Evolutionary conservation across 2,888 invertebrate species (phyloP), one percentile per base, ranked within the genome.

Genomic region (Scaptomyza cyrtandrae): DNA sequence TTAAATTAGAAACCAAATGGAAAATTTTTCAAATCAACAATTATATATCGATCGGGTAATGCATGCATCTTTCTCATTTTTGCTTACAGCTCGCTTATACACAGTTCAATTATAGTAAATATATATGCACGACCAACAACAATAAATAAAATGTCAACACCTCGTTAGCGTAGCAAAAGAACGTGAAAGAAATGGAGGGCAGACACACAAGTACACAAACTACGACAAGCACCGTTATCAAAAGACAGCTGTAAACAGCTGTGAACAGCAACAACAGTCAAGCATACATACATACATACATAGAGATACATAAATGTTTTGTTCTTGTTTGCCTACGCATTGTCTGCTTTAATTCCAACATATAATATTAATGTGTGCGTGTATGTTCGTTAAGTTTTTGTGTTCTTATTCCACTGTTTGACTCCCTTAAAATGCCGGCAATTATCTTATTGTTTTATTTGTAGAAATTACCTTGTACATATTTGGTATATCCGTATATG

Each of bases 161-260:
- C 37, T 49, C 10, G 24, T 10, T 31, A 35, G 35, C 35, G 9
- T 27, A 39, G 13, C 49, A 50, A 16, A 33, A 44, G 49, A 50
- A 45, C 9, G 10, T 29, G 24, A 33, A 6, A 27, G 10, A 19
- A 33, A 16, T 29, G 33, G 16, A 14, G 19, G 13, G 14, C 11
- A 24, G 10, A 4, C 35, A 29, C 13, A 35, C 55, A 45, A 6
- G n/a, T n/a, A 58, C 54, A 49, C 11, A 35, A 3, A 53, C 48
- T 74, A 67, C 78, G 35, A 48, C 49, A 49, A 70, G 44, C 56
- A 62, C 88, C 79, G 81, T 78, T 81, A 81, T 87, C 78, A 64
- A 52, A 68, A 46, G 29, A 66, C 67, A 78, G 78, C 73, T 67
- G 78, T 29, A 44, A 60, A 31, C 11, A 24, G 41, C 44, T 24